Evolutionary conservation across 1,140 invertebrate species (phyloP).

Genomic region (Nylanderia fulva): DNA sequence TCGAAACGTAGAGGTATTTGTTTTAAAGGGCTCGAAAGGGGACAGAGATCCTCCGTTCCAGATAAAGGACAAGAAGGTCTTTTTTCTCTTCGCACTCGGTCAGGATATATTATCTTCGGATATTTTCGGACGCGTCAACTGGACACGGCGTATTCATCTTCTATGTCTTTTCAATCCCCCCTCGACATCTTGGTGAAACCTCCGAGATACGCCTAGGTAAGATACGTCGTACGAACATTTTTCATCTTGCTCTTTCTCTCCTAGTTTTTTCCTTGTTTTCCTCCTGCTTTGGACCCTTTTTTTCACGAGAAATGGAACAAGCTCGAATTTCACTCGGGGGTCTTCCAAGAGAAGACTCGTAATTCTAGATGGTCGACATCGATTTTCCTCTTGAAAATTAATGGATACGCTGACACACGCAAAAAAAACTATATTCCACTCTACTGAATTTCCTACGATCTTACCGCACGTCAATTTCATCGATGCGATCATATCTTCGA

Average conservation of each 20-base stretch:
- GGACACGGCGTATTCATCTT: slow-evolving; percentile 60
- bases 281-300: slow-evolving; percentile 1
- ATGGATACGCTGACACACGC: slow-evolving; percentile 73
- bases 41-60: slow-evolving; percentile 27
- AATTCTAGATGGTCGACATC: slow-evolving; percentile 77
- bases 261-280: not conserved
- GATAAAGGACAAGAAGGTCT: slow-evolving; percentile 46
- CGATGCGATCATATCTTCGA: slow-evolving; percentile 28
- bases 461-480: slow-evolving; percentile 47
- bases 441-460: slow-evolving; percentile 15
- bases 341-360: slow-evolving; percentile 67
- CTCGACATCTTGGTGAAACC: slow-evolving; percentile 56
- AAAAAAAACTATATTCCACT: slow-evolving; percentile 60
- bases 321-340: slow-evolving; percentile 79
- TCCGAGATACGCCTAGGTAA: slow-evolving; percentile 34
- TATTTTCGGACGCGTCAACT: slow-evolving; percentile 57
- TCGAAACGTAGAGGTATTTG: slow-evolving; percentile 67
- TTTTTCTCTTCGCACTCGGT: not conserved
- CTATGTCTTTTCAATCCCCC: not conserved
- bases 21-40: slow-evolving; percentile 58
- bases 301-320: slow-evolving; percentile 64
- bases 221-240: not conserved
- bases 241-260: slow-evolving; percentile 32
- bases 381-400: slow-evolving; percentile 80
- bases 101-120: slow-evolving; percentile 42